phyloP scores from a whole-genome alignment of 1,140 invertebrate genomes.

The Bilobella aurantiaca region DNA sequence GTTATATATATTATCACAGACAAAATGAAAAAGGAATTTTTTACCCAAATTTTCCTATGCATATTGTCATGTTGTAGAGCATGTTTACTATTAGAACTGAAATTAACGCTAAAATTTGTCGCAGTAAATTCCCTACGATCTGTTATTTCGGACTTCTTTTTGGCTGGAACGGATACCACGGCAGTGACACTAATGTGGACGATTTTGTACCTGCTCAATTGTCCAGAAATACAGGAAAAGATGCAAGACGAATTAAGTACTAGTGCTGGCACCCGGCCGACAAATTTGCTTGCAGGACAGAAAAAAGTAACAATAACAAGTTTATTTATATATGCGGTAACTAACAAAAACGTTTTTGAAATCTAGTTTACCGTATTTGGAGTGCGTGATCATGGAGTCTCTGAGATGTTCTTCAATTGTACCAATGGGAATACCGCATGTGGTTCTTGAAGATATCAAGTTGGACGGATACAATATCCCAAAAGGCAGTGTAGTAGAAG shows the following conservation, averaged over 20 bases:
- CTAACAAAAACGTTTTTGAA: not conserved
- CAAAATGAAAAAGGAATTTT: no score
- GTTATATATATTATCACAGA: no score
- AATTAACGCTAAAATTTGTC: no score
- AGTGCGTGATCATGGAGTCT: not conserved
- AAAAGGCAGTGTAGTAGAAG: slow-evolving; percentile 37
- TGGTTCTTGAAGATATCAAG: slow-evolving; percentile 21
- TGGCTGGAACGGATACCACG: slow-evolving; percentile 41
- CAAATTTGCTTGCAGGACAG: not conserved
- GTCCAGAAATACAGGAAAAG: slow-evolving; percentile 39
- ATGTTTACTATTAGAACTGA: no score
- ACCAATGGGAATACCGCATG: not conserved
- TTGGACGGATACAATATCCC: slow-evolving; percentile 38
- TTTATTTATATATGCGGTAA: not conserved
- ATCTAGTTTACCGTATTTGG: not conserved
- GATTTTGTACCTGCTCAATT: slow-evolving; percentile 38
- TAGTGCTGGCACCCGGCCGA: not conserved
- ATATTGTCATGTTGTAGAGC: no score
- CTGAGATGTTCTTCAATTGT: not conserved
- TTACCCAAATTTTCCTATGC: no score
- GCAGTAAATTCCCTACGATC: not conserved
- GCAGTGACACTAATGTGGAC: slow-evolving; percentile 41
- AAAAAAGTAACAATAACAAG: not conserved
- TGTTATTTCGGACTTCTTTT: not conserved
- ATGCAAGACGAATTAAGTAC: slow-evolving; percentile 38